A percentile compares a stretch with the other conserved stretches of the same genome.
Conservation (phyloP, 2,797 vertebrate genomes). For the Uromys caudimaculatus region DNA sequence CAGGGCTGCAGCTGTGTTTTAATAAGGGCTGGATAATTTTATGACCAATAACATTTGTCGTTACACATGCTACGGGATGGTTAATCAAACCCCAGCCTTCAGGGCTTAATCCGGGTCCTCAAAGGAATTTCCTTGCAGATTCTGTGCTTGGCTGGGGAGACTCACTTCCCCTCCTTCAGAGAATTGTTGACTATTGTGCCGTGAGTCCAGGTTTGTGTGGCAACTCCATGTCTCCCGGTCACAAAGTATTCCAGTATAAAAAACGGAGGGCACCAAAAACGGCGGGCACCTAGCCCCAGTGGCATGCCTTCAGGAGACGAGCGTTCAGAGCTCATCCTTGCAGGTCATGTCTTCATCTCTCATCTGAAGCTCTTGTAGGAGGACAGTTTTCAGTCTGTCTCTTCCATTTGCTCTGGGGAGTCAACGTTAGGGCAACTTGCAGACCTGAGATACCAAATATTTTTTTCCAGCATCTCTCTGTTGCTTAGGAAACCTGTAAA, state of each 20-base stretch:
- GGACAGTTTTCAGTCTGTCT: conserved; percentile 66
- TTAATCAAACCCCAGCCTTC: conserved; percentile 84
- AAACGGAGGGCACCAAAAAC: neutral
- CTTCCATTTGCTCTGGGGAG: conserved; percentile 70
- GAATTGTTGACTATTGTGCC: conserved; percentile 49
- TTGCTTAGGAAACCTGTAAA: conserved; percentile 84
- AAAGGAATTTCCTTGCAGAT: conserved; percentile 73
- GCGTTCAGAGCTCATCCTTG: conserved; percentile 13
- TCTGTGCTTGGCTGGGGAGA: conserved; percentile 60
- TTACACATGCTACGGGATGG: conserved; percentile 83
- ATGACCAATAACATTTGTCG: conserved; percentile 84
- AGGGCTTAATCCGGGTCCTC: conserved; percentile 76
- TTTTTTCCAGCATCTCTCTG: conserved; percentile 82
- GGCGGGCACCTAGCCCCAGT: neutral
- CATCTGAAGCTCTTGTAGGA: conserved; percentile 51
- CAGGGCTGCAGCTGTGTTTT: conserved; percentile 83
- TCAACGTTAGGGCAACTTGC: conserved; percentile 73
- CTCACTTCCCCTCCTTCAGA: conserved; percentile 44
- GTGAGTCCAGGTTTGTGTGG: neutral
- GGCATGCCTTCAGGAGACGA: neutral
- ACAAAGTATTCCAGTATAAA: conserved; percentile 1
- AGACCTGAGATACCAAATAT: conserved; percentile 84
- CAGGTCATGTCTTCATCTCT: conserved; percentile 44
- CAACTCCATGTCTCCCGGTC: neutral
- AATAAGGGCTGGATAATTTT: conserved; percentile 85